Base-by-base conservation (phyloP, 1,140 invertebrate species). In the Drosophila quadrilineata region DNA sequence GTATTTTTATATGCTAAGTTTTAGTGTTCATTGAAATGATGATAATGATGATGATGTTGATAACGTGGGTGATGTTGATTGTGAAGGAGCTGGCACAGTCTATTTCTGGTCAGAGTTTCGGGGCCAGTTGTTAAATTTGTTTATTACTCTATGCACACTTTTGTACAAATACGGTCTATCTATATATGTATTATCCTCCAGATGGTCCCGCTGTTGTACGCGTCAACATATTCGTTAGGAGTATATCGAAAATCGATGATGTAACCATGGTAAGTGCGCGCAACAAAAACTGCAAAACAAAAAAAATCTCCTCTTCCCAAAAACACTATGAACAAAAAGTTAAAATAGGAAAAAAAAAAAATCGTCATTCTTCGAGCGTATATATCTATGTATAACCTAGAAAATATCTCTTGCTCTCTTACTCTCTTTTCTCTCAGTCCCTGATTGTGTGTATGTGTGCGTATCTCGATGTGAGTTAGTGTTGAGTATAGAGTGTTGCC, bases 181-280 rank as follows among this genome's bases (percentile, higher is more conserved):
- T 91, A 91, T 88, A n/a, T n/a, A 91, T 91, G 66, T 80, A 80
- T 82, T 63, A 76, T 76, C 66, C 87, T 79, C 92, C 93, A 96
- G 95, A 95, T 95, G 95, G 95, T 91, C 95, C 95, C 90, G 95
- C 95, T 90, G 93, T 96, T 92, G 95, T 97, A 91, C 93, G 93
- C 92, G 96, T 98, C 93, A 98, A 98, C 94, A 96, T 98, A 93
- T 97, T 97, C 94, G 95, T 98, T 91, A 93, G 97, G 94, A 98
- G 96, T 95, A 98, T 98, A 93, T 97, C 96, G 92, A 98, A 97
- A 94, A 98, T 98, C 93, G 96, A 98, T 95, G 97, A 98, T 93
- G 96, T 98, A 91, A 98, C 96, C 88, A 98, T 98, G 97, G 96
- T 97, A 97, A 96, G 95, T 96, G 52, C 75, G 77, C 69, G 85